These are phyloP conservation scores for Megalonaias nervosa DNA, from an alignment of 1,140 invertebrate genomes.

Conservation along the genomic window DNA sequence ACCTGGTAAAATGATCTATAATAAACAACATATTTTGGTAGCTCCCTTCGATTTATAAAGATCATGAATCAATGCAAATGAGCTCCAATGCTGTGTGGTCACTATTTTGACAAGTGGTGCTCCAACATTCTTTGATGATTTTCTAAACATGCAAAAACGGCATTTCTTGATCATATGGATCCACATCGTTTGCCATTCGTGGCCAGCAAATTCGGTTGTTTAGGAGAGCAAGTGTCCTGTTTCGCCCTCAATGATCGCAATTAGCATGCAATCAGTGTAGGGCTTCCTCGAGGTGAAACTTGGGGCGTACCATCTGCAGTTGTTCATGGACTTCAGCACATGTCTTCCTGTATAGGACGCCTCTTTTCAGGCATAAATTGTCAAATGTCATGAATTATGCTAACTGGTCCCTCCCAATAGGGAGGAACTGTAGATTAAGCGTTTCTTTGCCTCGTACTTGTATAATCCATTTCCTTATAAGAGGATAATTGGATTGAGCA, in stretches of 20 bases:
- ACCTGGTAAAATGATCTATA: conserved; percentile 33
- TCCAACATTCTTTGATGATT: not conserved
- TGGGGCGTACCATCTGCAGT: not conserved
- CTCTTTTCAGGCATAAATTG: not conserved
- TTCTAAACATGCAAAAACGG: no score
- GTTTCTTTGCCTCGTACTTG: not conserved
- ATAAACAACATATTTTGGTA: conserved; percentile 15
- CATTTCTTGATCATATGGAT: no score
- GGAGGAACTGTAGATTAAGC: not conserved
- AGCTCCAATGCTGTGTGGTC: conserved; percentile 16
- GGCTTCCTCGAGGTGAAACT: no score
- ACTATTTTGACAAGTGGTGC: not conserved
- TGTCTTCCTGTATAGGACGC: not conserved
- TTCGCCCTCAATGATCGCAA: not conserved
- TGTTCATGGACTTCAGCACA: not conserved
- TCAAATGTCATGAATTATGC: no score
- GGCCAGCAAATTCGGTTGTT: conserved; percentile 12
- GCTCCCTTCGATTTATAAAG: conserved; percentile 5
- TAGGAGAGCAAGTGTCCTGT: not conserved
- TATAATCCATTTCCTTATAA: not conserved
- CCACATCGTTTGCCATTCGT: not conserved
- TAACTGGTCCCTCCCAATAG: no score
- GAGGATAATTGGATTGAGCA: not conserved
- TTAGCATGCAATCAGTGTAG: not conserved
- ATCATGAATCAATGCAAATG: conserved; percentile 5